Evolutionary conservation across 2,113 vertebrate species (phyloP).

Genomic region (Eurystomus gularis): DNA sequence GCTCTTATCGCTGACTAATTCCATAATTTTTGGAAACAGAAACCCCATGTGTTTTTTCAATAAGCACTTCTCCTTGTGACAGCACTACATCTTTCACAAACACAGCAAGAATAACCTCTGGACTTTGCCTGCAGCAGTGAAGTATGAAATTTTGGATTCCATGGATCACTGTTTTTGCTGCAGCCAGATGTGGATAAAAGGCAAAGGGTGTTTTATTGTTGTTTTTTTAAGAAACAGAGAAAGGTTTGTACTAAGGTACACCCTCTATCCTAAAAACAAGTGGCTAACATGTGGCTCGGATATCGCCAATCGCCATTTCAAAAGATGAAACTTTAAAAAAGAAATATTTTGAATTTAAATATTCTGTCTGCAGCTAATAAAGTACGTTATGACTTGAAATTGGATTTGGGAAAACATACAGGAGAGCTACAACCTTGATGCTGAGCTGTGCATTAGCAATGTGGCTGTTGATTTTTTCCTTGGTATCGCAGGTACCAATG

Average conservation of each 20-base stretch:
- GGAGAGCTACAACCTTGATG: conserved; percentile 47
- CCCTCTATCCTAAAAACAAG: conserved; percentile 67
- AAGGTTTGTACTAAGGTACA: conserved; percentile 76
- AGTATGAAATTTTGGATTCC: conserved; percentile 82
- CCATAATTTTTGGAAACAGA: conserved; percentile 71
- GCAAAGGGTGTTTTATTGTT: conserved; percentile 84
- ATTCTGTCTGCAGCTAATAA: conserved; percentile 77
- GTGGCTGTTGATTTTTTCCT: background rate
- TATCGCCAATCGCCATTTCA: conserved; percentile 69
- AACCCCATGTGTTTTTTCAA: conserved; percentile 75
- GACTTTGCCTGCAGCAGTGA: conserved; percentile 64
- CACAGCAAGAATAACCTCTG: conserved; percentile 75
- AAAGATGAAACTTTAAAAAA: conserved; percentile 65
- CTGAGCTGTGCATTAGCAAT: conserved; percentile 37
- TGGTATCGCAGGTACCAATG: background rate
- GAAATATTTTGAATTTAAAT: conserved; percentile 75
- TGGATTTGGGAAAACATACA: conserved; percentile 69
- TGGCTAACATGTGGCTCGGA: conserved; percentile 76
- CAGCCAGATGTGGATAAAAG: conserved; percentile 89
- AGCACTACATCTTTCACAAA: conserved; percentile 74
- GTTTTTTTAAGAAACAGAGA: conserved; percentile 83
- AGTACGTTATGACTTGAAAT: conserved; percentile 62
- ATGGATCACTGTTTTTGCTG: conserved; percentile 82
- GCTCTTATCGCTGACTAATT: conserved; percentile 63
- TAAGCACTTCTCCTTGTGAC: conserved; percentile 76